Evolutionary conservation across 92 coral and sea anemone species (phyloP).

Genomic region (Phymanthus crucifer): DNA sequence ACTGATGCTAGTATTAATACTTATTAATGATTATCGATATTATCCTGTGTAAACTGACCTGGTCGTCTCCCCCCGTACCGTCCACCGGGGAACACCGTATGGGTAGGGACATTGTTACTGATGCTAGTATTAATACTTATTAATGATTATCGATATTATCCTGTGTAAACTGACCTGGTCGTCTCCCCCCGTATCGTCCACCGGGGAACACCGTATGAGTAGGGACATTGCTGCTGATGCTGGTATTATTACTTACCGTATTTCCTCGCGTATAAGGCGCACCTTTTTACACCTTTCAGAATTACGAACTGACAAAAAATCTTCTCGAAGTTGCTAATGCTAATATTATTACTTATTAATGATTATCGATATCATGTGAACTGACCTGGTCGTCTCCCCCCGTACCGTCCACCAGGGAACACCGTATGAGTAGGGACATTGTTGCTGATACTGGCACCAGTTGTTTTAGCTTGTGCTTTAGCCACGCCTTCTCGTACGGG

Average conservation of each 20-base stretch:
- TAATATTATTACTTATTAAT: neutral
- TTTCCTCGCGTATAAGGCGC: too few relatives aligned
- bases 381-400: constrained; percentile 75
- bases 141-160: neutral
- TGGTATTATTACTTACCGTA: constrained; percentile 59
- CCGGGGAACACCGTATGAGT: constrained; percentile 66
- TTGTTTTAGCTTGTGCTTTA: constrained; percentile 87
- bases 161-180: constrained; percentile 70
- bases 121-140: constrained; percentile 61
- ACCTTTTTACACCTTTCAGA: too few relatives aligned
- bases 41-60: constrained; percentile 51
- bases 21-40: neutral
- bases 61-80: constrained; percentile 69
- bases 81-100: constrained; percentile 67
- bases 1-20: neutral
- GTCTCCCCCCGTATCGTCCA: constrained; percentile 58
- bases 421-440: constrained; percentile 64
- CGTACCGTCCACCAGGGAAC: constrained; percentile 67
- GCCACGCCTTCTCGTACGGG: constrained; percentile 92
- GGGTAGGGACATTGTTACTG: constrained; percentile 68
- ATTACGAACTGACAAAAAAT: too few relatives aligned
- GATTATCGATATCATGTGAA: neutral
- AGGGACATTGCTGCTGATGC: constrained; percentile 70
- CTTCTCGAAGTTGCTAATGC: too few relatives aligned
- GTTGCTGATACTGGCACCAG: constrained; percentile 79